A percentile compares a stretch with the other conserved stretches of the same genome.
Evolutionary conservation across 2,113 vertebrate genomes (phyloP).

Genomic region (Hymenochirus boettgeri): DNA sequence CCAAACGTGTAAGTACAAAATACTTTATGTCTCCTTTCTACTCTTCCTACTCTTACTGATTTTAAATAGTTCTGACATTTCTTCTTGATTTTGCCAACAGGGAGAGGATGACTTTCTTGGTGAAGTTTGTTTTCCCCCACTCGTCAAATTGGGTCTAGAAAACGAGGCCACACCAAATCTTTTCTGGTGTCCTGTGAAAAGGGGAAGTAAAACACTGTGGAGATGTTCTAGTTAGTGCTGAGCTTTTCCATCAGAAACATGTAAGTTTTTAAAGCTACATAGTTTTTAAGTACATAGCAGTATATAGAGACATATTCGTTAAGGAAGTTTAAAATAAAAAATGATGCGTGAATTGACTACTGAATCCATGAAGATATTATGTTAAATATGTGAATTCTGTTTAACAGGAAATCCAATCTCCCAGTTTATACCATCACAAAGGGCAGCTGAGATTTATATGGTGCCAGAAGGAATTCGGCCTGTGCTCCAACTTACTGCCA

Average conservation of each 20-base stretch:
- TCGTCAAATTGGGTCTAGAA: too few species aligned
- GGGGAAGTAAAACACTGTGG: too few species aligned
- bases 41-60: too few species aligned
- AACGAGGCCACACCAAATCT: too few species aligned
- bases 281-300: too few species aligned
- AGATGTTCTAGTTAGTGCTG: slow-evolving; percentile 67
- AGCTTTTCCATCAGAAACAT: slow-evolving; percentile 85
- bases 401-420: slow-evolving; percentile 72
- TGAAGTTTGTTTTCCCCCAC: too few species aligned
- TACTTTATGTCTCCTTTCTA: slow-evolving; percentile 1
- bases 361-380: too few species aligned
- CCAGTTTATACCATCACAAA: slow-evolving; percentile 83
- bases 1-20: slow-evolving; percentile 60
- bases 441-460: slow-evolving; percentile 86
- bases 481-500: slow-evolving; percentile 89
- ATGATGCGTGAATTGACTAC: too few species aligned
- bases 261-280: slow-evolving; percentile 37
- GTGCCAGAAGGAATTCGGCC: slow-evolving; percentile 94
- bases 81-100: slow-evolving; percentile 55
- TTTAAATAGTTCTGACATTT: not conserved
- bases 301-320: too few species aligned
- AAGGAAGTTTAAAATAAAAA: too few species aligned
- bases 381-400: not conserved
- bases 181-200: too few species aligned
- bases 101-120: slow-evolving; percentile 87